These are phyloP conservation scores for Poliocrania exsul DNA, from an alignment of 2,797 vertebrate species.

Conservation along the genomic window DNA sequence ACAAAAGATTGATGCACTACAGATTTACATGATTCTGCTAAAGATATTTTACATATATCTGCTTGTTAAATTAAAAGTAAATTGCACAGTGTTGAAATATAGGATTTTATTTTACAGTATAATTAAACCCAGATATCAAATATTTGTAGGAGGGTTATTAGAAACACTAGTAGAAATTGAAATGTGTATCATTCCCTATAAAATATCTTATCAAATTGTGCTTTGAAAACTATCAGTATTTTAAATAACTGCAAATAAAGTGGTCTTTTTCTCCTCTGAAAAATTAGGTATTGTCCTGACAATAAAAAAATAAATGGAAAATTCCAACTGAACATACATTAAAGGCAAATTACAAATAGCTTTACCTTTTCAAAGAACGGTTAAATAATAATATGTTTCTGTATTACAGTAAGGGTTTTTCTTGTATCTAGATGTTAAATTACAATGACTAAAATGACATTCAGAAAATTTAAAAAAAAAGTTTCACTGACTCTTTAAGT, in stretches of 20 bases:
- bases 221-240: background rate
- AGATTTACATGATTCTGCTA: background rate
- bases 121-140: slow-evolving; percentile 47
- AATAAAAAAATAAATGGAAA: background rate
- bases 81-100: slow-evolving; percentile 30
- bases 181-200: background rate
- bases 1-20: background rate
- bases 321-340: background rate
- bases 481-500: background rate
- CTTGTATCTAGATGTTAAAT: background rate
- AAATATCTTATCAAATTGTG: background rate
- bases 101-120: slow-evolving; percentile 16
- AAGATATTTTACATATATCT: slow-evolving; percentile 9
- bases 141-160: slow-evolving; percentile 39
- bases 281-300: background rate
- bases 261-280: background rate
- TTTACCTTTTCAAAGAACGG: background rate
- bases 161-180: slow-evolving; percentile 16
- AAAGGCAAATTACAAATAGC: background rate
- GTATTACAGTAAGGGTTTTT: rapidly evolving
- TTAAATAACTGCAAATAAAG: background rate
- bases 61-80: slow-evolving; percentile 45
- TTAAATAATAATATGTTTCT: background rate
- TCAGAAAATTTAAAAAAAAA: background rate
- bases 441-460: background rate